Conservation (phyloP, 2,113 vertebrate genomes). For the Saccopteryx bilineata region DNA sequence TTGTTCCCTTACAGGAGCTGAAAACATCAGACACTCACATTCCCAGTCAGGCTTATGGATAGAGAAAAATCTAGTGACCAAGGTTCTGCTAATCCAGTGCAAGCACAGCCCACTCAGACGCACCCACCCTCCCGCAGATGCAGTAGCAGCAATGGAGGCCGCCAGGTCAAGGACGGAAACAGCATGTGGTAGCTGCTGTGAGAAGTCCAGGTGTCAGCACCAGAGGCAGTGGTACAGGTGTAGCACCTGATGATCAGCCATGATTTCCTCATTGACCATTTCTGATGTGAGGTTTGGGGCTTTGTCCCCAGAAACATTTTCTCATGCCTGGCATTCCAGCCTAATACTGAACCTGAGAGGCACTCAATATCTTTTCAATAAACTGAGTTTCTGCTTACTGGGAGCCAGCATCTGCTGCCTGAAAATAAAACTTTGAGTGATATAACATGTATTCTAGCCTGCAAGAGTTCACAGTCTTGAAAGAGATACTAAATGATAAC, state of each 20-base stretch:
- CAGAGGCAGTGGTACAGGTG: background rate
- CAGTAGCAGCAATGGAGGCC: accelerated
- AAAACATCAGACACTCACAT: background rate
- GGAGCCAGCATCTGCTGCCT: background rate
- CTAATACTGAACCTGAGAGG: background rate
- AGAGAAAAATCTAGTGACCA: background rate
- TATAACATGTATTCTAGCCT: background rate
- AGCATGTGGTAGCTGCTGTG: background rate
- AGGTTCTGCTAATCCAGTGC: background rate
- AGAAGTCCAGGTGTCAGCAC: background rate
- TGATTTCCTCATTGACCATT: background rate
- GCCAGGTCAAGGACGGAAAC: background rate
- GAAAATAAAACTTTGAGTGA: constrained; percentile 19
- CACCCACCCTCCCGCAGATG: background rate
- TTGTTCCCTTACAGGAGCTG: background rate
- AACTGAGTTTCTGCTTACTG: background rate
- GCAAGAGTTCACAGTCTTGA: background rate
- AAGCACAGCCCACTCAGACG: background rate
- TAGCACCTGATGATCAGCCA: background rate
- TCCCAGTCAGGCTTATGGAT: background rate
- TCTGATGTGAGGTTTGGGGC: background rate
- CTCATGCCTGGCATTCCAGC: background rate
- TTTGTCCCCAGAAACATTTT: background rate
- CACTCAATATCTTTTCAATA: background rate
- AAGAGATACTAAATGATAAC: background rate